These are phyloP conservation scores for Danaus melanippus DNA, from an alignment of 1,140 invertebrate species.

Conservation along the genomic window DNA sequence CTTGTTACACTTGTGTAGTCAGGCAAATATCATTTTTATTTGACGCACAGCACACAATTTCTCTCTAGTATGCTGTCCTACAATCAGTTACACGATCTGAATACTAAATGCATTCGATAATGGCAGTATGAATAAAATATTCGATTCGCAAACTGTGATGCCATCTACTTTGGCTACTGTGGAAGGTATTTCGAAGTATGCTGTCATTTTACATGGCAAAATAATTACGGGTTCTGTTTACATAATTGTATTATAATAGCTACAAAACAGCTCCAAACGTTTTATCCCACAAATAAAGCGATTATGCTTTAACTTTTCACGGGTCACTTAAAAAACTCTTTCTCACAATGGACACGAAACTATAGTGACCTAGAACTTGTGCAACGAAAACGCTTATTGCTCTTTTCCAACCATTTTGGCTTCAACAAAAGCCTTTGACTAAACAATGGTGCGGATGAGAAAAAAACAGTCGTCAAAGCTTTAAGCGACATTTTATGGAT, in stretches of 20 bases:
- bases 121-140: conserved; percentile 22
- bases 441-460: conserved; percentile 9
- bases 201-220: no score
- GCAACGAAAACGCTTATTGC: conserved; percentile 14
- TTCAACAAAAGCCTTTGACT: conserved; percentile 11
- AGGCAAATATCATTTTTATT: no score
- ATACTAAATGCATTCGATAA: conserved; percentile 16
- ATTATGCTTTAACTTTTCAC: no score
- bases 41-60: background rate
- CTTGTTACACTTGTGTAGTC: no score
- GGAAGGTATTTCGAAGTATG: no score
- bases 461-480: conserved; percentile 15
- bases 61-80: conserved; percentile 1
- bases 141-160: conserved; percentile 22
- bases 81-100: conserved; percentile 15
- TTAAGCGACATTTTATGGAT: conserved; percentile 15
- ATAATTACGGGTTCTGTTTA: no score
- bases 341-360: conserved; percentile 8
- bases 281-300: no score
- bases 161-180: conserved; percentile 1
- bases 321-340: no score
- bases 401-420: conserved; percentile 14
- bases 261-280: no score
- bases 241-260: no score
- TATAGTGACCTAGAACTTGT: conserved; percentile 17